Conservation (phyloP, 2,888 invertebrate species). For the Lamellibrachia satsuma region DNA sequence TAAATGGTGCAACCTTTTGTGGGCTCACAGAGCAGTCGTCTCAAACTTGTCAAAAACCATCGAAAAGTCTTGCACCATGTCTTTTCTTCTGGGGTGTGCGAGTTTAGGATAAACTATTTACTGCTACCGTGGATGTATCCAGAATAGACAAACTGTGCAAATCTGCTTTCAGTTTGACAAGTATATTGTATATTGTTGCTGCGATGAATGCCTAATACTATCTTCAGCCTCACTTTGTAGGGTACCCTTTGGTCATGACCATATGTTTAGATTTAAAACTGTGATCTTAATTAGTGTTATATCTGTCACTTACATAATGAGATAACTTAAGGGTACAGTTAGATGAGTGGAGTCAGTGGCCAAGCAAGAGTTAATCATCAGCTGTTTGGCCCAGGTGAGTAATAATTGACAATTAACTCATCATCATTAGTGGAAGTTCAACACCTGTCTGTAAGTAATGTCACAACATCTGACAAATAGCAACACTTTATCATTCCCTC, state of each 20-base stretch:
- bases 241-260: not conserved
- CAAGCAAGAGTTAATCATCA: not conserved
- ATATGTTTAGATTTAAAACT: not conserved
- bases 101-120: not conserved
- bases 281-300: not conserved
- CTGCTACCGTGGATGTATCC: not conserved
- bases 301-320: not conserved
- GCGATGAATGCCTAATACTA: not conserved
- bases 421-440: slow-evolving; percentile 13
- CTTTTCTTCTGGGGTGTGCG: not conserved
- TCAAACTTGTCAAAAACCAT: not conserved
- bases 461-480: slow-evolving; percentile 17
- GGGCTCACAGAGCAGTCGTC: not conserved
- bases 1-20: not conserved
- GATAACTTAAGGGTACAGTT: not conserved
- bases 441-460: not conserved
- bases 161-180: not conserved
- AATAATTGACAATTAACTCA: slow-evolving; percentile 1
- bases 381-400: not conserved
- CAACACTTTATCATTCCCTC: not conserved
- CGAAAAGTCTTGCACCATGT: not conserved
- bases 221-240: not conserved
- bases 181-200: not conserved
- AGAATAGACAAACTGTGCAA: not conserved
- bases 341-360: not conserved